Percentiles rank a stretch among this genome's conserved stretches.
Evolutionary conservation across 2,113 vertebrate genomes (phyloP).

Genomic region (Pleuronectes platessa): DNA sequence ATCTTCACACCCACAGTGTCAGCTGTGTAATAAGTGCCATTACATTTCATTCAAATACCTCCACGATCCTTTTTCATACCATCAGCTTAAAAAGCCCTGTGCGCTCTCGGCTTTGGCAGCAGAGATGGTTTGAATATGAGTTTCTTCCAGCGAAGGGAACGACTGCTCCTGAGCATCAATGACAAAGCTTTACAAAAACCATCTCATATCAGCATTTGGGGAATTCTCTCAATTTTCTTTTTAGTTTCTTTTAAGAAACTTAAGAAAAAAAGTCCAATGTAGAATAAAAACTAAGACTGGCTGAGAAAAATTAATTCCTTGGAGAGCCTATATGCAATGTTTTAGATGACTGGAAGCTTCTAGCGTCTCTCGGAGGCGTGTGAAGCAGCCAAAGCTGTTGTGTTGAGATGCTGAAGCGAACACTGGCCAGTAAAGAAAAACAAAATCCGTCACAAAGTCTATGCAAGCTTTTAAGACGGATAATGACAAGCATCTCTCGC

Average conservation of each 20-base stretch:
- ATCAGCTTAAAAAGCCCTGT: conserved; percentile 3
- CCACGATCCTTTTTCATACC: neutral
- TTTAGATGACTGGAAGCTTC: conserved; percentile 27
- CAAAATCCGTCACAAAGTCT: conserved; percentile 34
- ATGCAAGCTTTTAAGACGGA: conserved; percentile 42
- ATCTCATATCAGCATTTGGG: conserved; percentile 2
- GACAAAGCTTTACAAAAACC: neutral
- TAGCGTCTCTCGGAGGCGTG: conserved; percentile 5
- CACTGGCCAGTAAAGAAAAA: conserved; percentile 16
- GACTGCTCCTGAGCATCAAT: conserved; percentile 5
- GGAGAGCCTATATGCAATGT: conserved; percentile 12
- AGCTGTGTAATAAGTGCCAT: neutral
- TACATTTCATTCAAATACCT: conserved; percentile 2
- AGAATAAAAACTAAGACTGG: conserved; percentile 1
- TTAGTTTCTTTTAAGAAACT: neutral
- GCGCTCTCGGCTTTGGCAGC: conserved; percentile 4
- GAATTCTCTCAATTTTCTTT: neutral
- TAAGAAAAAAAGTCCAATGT: neutral
- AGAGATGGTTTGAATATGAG: neutral
- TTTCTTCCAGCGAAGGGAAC: conserved; percentile 4
- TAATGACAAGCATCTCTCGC: conserved; percentile 27
- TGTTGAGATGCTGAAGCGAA: conserved; percentile 23
- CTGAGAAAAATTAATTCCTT: conserved; percentile 19
- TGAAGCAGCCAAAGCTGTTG: conserved; percentile 21
- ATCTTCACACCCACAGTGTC: neutral